Evolutionary conservation across 2,113 vertebrate species (phyloP).

Genomic region (Buteo buteo): DNA sequence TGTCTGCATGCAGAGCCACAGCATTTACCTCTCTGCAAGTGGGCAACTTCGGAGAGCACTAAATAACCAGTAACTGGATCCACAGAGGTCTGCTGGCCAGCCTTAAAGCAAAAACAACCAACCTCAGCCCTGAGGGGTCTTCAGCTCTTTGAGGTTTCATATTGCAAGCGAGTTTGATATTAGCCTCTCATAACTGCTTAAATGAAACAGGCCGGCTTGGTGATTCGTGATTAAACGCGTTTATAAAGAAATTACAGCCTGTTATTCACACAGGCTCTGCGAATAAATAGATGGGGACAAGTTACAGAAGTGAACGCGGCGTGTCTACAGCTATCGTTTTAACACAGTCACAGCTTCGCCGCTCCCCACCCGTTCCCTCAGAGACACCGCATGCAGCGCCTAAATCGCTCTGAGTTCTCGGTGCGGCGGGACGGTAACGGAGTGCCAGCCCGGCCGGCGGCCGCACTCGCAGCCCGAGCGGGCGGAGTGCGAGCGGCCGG

Average conservation of each 20-base stretch:
- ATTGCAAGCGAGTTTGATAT: neutral
- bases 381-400: neutral
- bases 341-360: neutral
- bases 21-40: conserved; percentile 76
- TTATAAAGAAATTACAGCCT: neutral
- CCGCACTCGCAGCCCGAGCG: neutral
- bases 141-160: neutral
- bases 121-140: neutral
- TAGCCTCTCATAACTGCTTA: neutral
- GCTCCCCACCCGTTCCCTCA: neutral
- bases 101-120: conserved; percentile 64
- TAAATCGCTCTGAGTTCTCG: neutral
- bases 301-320: neutral
- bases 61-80: conserved; percentile 76
- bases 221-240: neutral
- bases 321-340: neutral
- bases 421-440: neutral
- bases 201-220: neutral
- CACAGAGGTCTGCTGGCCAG: conserved; percentile 76
- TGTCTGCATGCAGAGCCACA: conserved; percentile 81
- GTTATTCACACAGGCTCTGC: neutral
- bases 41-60: conserved; percentile 78
- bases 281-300: neutral
- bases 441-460: neutral
- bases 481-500: neutral